These are phyloP conservation scores for Arrhopalites spinosus DNA, from an alignment of 2,888 invertebrate species.

Conservation along the genomic window DNA sequence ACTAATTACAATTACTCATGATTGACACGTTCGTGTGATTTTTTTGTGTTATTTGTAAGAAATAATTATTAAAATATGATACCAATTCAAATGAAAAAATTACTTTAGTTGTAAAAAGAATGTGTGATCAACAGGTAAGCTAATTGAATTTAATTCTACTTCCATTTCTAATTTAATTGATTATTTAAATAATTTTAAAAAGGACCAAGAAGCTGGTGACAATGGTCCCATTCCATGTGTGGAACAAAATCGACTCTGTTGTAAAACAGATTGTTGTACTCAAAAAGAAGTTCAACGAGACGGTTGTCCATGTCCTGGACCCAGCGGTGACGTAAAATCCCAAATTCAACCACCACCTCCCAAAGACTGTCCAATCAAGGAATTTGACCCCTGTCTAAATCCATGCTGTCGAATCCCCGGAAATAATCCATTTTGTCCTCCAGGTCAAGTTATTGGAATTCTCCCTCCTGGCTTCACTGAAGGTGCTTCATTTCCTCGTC, in stretches of 20 bases:
- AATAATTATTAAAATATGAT: too few species aligned
- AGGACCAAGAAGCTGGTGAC: neutral
- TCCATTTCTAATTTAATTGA: too few species aligned
- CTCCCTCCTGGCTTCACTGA: conserved; percentile 7
- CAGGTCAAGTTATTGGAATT: conserved; percentile 29
- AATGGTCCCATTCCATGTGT: neutral
- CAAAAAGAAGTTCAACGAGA: neutral
- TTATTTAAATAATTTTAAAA: too few species aligned
- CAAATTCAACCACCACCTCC: neutral
- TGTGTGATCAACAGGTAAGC: too few species aligned
- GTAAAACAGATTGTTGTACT: neutral
- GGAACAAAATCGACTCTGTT: neutral
- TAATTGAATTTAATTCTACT: too few species aligned
- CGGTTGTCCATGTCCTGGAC: neutral
- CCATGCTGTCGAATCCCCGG: conserved; percentile 24
- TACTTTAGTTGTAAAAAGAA: too few species aligned
- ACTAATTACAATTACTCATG: too few species aligned
- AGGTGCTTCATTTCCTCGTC: neutral
- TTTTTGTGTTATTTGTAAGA: too few species aligned
- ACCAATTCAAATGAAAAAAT: too few species aligned
- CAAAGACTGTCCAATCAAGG: neutral
- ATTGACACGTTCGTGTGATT: too few species aligned
- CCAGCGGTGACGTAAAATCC: neutral
- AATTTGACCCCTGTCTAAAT: conserved; percentile 20
- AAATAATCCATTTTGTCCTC: conserved; percentile 32